Base-by-base conservation (phyloP, 2,888 invertebrate genomes). In the Drosophila niveifrons region DNA sequence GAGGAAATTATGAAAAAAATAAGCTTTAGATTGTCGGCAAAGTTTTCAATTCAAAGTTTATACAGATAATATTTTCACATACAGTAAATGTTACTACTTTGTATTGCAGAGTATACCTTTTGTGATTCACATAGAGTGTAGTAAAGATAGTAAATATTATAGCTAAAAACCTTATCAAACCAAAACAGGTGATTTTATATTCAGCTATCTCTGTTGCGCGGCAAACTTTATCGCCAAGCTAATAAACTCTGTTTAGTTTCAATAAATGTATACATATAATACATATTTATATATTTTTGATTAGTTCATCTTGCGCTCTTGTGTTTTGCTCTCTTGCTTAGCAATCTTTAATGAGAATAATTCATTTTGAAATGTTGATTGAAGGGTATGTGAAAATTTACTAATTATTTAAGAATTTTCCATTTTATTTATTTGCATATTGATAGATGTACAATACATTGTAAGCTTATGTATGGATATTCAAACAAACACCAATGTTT, bases 401-500 rank as follows among this genome's bases (percentile, higher is more conserved):
- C 3, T n/a, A 34, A 1, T 11, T 4, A 1, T 34, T 4, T 39
- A 31, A 44, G 3, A 39, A 65, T 59, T 75, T 66, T 29, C 34
- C 10, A 56, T 10, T 70, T 62, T 73, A 70, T 76, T 77, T 77
- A 77, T 75, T 75, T 72, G 65, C 61, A 76, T 75, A 55, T 72
- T 57, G 51, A 67, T 68, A 63, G 58, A 62, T 59, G 58, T 63
- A 75, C 57, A 75, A 47, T 61, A 31, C 31, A 55, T 53, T 57
- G 43, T 55, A 55, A 18, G 44, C 29, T n/a, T 67, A 71, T 52
- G 59, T 69, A 75, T 80, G 63, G 59, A 80, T 86, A 83, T 77
- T 83, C 61, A 55, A 67, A 77, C 83, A 83, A 83, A 83, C 83
- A 83, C 86, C 83, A 83, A 81, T 75, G 66, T 82, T 75, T 56